phyloP scores from a whole-genome alignment of 2,888 invertebrate species.

The Poecilobothrus nobilitatus region DNA sequence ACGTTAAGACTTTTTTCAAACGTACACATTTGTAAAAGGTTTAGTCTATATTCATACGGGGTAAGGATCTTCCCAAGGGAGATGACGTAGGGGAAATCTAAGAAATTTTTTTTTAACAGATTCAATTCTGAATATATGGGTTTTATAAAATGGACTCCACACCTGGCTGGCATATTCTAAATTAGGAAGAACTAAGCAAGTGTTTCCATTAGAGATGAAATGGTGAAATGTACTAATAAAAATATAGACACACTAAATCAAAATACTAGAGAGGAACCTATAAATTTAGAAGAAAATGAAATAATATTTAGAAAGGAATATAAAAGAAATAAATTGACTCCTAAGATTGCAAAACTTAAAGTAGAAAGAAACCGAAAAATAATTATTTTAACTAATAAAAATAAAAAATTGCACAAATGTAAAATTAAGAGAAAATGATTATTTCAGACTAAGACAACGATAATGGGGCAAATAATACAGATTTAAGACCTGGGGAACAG shows the following conservation, averaged over 20 bases:
- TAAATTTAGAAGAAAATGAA: not conserved
- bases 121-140: too few species aligned
- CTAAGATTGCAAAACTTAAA: slow-evolving; percentile 7
- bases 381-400: not conserved
- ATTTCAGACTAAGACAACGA: not conserved
- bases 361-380: not conserved
- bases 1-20: too few species aligned
- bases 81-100: too few species aligned
- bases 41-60: too few species aligned
- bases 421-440: not conserved
- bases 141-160: too few species aligned
- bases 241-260: slow-evolving; percentile 10
- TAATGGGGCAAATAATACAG: not conserved
- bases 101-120: too few species aligned
- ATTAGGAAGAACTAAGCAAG: too few species aligned
- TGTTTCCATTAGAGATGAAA: not conserved
- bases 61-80: too few species aligned
- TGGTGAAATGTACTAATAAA: not conserved
- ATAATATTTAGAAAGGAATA: not conserved
- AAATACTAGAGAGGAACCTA: not conserved
- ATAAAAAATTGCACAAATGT: slow-evolving; percentile 9
- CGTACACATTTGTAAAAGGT: too few species aligned
- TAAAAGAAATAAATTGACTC: not conserved
- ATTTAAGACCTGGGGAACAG: not conserved
- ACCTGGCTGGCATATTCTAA: too few species aligned